Conservation (phyloP, 92 coral and sea anemone genomes). For the Umimayanthus chanpuru region DNA sequence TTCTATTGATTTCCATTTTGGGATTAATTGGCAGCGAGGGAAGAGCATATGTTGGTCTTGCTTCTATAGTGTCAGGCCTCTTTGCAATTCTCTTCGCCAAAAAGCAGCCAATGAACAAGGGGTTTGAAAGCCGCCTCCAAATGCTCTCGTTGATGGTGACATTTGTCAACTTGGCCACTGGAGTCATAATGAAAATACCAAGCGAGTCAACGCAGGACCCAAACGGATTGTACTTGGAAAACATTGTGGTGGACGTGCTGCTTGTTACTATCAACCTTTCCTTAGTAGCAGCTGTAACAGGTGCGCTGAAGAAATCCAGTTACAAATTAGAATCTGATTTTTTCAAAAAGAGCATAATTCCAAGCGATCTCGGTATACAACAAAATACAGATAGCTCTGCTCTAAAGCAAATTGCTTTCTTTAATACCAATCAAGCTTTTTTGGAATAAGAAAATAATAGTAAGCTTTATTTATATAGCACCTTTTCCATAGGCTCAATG, state of each 20-base stretch:
- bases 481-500: too few relatives aligned
- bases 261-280: background rate
- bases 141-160: constrained; percentile 50
- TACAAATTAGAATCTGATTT: background rate
- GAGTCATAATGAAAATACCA: constrained; percentile 61
- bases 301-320: background rate
- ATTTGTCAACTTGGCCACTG: constrained; percentile 54
- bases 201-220: constrained; percentile 9
- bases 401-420: too few relatives aligned
- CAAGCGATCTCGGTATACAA: background rate
- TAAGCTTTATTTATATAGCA: too few relatives aligned
- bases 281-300: background rate
- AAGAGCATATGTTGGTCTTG: constrained; percentile 40
- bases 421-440: too few relatives aligned
- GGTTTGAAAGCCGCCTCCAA: constrained; percentile 61
- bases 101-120: constrained; percentile 54
- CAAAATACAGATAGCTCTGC: background rate
- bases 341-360: background rate
- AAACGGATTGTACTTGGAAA: background rate
- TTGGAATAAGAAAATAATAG: too few relatives aligned
- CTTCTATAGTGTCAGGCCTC: constrained; percentile 56
- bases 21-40: constrained; percentile 39
- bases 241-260: background rate
- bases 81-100: constrained; percentile 56
- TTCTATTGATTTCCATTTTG: constrained; percentile 43